A percentile compares a stretch with the other conserved stretches of the same genome.
These are phyloP conservation scores for Hyperopisus bebe DNA, from an alignment of 2,113 vertebrate genomes.

Conservation along the genomic window DNA sequence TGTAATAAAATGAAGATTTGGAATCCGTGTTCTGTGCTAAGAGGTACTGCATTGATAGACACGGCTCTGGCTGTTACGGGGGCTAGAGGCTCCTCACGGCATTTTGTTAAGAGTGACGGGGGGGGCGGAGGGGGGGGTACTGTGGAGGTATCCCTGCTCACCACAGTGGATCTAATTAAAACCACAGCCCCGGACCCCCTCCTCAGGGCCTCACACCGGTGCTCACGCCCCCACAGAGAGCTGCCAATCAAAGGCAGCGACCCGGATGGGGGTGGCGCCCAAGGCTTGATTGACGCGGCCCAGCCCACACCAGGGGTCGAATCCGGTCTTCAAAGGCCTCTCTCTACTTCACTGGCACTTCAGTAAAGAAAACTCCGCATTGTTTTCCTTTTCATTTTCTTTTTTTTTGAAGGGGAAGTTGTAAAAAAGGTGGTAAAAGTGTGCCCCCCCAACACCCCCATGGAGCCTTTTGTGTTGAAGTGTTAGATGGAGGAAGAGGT, in stretches of 20 bases:
- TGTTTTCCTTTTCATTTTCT: neutral
- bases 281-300: neutral
- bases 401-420: neutral
- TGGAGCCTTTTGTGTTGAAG: neutral
- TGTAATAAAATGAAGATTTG: neutral
- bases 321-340: neutral
- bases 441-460: neutral
- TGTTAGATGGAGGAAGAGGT: neutral
- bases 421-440: conserved; percentile 11
- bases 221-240: conserved; percentile 27
- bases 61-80: neutral
- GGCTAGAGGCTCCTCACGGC: neutral
- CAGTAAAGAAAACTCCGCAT: neutral
- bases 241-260: conserved; percentile 42
- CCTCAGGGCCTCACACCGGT: neutral
- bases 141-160: neutral
- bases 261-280: neutral
- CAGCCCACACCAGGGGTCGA: neutral
- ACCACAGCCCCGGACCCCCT: neutral
- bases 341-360: neutral
- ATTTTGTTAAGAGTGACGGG: neutral
- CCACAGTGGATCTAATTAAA: neutral
- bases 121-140: neutral
- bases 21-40: neutral
- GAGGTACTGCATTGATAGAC: neutral